Evolutionary conservation across 2,888 invertebrate genomes (phyloP), one percentile per base, ranked within the genome.

Genomic region (Drosophila infuscata): DNA sequence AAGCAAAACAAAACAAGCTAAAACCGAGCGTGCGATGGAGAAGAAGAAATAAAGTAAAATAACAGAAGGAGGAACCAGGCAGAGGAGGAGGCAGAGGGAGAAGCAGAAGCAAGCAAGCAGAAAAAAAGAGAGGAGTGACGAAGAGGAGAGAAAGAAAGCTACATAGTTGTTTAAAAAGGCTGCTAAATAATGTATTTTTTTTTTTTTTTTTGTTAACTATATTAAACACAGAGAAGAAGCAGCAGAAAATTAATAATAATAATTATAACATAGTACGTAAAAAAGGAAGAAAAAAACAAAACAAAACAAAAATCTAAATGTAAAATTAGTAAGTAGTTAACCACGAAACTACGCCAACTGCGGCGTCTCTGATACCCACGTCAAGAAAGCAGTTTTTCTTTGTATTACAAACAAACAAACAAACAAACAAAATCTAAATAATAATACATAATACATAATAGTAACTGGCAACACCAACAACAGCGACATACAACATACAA

Each of bases 81-180:
- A 33, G 52, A 20, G 3, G 6, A 3, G 36, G 54, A 43, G 35
- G 29, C n/a, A 60, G 52, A 52, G 35, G 51, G 5, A 51, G 38
- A 60, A n/a, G 43, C 17, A 25, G 36, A 46, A 30, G 43, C 11
- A 52, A 61, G 29, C 17, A 15, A 43, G 52, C 46, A 62, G 62
- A 33, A 51, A 25, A 25, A 8, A 52, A 35, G 32, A 25, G 15
- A 48, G 33, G 54, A 20, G 46, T 30, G 29, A 51, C 33, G 29
- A 32, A 60, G 30, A 35, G 57, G 43, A 64, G 53, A 58, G 52
- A 56, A 56, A 58, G 52, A 56, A 56, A 78, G 78, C 71, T 78
- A 78, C 67, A 80, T 80, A 88, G 81, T 88, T 83, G 83, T 88
- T 83, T 80, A 80, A 82, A 80, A 83, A 83, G 83, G 83, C 83